A percentile compares a stretch with the other conserved stretches of the same genome.
Evolutionary conservation across 2,113 vertebrate species (phyloP).

Genomic region (Phalacrocorax carbo): DNA sequence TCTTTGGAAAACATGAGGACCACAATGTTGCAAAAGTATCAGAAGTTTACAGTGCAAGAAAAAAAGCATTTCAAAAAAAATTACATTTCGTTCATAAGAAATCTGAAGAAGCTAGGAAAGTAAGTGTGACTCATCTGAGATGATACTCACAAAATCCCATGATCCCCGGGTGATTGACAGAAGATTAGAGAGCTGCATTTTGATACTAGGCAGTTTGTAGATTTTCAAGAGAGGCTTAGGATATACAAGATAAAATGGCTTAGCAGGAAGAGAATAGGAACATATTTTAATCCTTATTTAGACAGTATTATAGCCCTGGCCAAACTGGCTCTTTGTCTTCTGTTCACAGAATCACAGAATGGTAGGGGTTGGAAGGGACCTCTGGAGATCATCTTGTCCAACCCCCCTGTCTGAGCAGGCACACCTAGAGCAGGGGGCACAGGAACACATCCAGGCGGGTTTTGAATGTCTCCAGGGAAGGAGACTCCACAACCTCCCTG

Average conservation of each 20-base stretch:
- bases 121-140: neutral
- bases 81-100: neutral
- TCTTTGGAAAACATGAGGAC: slow-evolving; percentile 36
- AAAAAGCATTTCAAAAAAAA: slow-evolving; percentile 14
- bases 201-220: neutral
- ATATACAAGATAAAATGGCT: neutral
- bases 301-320: neutral
- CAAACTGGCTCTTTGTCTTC: neutral
- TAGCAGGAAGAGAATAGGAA: neutral
- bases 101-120: neutral
- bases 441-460: no score
- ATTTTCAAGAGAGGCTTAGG: neutral
- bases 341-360: neutral
- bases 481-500: no score
- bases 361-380: no score
- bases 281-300: neutral
- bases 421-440: no score
- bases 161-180: neutral
- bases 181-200: neutral
- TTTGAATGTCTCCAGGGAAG: no score
- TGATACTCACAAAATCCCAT: neutral
- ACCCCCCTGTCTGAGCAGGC: no score
- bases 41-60: slow-evolving; percentile 4
- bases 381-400: no score
- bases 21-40: slow-evolving; percentile 10